Conservation (phyloP, 1,140 invertebrate species). For the Dysdera silvatica region DNA sequence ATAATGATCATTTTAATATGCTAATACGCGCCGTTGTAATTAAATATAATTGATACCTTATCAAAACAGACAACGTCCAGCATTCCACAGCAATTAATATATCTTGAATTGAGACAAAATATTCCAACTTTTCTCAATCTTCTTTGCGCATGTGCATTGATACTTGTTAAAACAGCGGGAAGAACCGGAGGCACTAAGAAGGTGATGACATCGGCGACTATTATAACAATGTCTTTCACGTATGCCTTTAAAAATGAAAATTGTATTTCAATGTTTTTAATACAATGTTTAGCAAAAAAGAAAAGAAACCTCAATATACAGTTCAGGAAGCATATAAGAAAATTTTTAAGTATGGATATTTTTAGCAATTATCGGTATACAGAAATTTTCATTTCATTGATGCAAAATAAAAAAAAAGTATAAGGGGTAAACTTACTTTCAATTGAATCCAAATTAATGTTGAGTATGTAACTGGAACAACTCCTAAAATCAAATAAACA, state of each 20-base stretch:
- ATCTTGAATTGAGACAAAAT: slow-evolving; percentile 50
- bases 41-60: slow-evolving; percentile 49
- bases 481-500: slow-evolving; percentile 34
- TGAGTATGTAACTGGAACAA: slow-evolving; percentile 40
- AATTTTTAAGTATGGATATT: too few species aligned
- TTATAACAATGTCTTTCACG: slow-evolving; percentile 36
- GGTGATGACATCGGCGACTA: slow-evolving; percentile 43
- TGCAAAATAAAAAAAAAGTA: too few species aligned
- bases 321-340: too few species aligned
- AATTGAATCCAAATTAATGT: slow-evolving; percentile 36
- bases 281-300: too few species aligned
- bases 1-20: too few species aligned
- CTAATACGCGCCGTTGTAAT: too few species aligned
- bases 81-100: slow-evolving; percentile 49
- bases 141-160: slow-evolving; percentile 50
- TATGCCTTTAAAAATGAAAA: slow-evolving; percentile 34
- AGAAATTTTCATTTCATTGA: too few species aligned
- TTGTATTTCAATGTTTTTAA: too few species aligned
- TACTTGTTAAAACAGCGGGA: slow-evolving; percentile 50
- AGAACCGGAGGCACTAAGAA: slow-evolving; percentile 44
- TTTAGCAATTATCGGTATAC: too few species aligned
- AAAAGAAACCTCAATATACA: too few species aligned
- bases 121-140: slow-evolving; percentile 47
- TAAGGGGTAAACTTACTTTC: slow-evolving; percentile 31
- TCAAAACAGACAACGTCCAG: slow-evolving; percentile 53